Evolutionary conservation across 2,113 vertebrate genomes (phyloP).

Genomic region (Mionectes macconnelli): DNA sequence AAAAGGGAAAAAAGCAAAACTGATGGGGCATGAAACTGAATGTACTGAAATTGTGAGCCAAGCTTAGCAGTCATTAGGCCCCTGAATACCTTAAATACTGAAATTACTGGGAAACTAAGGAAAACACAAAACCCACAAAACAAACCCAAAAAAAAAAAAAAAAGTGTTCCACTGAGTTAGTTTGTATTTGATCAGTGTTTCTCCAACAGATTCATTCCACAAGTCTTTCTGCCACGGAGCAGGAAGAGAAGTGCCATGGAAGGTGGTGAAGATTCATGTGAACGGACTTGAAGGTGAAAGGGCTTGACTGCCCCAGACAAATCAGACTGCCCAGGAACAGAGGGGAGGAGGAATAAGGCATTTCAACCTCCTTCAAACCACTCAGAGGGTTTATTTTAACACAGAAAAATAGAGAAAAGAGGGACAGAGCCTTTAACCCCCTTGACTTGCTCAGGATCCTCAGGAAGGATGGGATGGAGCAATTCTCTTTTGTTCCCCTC

Average conservation of each 20-base stretch:
- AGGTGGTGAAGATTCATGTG: neutral
- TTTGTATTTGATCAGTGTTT: neutral
- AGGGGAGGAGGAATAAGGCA: neutral
- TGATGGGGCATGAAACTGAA: neutral
- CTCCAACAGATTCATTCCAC: neutral
- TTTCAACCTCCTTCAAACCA: neutral
- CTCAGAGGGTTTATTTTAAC: neutral
- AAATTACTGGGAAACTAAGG: neutral
- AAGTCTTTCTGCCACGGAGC: neutral
- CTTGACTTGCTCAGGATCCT: neutral
- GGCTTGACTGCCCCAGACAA: neutral
- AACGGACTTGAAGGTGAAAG: neutral
- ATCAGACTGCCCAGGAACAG: neutral
- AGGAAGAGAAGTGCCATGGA: neutral
- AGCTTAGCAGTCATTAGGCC: neutral
- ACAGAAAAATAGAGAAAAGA: neutral
- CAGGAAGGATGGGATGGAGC: neutral
- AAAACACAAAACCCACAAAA: no score
- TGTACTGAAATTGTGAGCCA: neutral
- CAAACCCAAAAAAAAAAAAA: neutral
- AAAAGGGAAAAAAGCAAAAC: neutral
- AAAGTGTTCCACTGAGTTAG: neutral
- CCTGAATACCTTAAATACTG: neutral
- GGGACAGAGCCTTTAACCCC: neutral
- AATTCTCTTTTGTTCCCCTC: neutral